These are phyloP conservation scores for Oriolus oriolus DNA, from an alignment of 2,113 vertebrate genomes.

Conservation along the genomic window DNA sequence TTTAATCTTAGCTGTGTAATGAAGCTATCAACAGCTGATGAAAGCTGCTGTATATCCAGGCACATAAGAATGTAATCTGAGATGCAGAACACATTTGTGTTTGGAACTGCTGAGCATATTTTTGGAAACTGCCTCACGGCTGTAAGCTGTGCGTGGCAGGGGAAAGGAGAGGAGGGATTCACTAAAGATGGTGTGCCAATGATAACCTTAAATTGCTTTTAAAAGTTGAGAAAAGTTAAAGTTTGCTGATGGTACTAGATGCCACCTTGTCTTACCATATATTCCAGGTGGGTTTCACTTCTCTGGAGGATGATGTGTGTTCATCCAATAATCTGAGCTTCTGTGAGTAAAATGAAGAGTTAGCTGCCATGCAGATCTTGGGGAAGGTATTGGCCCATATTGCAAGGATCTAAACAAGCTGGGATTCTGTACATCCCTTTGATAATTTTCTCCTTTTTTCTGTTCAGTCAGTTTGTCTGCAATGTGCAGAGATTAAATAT, in stretches of 20 bases:
- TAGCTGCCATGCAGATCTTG: neutral
- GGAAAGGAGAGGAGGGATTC: neutral
- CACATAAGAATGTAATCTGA: neutral
- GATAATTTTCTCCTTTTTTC: neutral
- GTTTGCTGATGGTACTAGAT: neutral
- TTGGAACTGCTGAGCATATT: neutral
- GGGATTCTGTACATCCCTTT: neutral
- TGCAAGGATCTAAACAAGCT: neutral
- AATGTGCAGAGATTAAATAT: neutral
- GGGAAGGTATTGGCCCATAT: neutral
- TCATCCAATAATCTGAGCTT: neutral
- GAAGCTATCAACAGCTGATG: neutral
- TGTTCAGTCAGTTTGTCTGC: neutral
- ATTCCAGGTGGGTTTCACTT: neutral
- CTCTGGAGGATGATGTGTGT: neutral
- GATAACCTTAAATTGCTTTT: neutral
- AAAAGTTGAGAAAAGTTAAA: neutral
- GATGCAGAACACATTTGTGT: neutral
- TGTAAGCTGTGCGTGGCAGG: neutral
- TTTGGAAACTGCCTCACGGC: neutral
- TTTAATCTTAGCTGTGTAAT: neutral
- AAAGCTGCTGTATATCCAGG: neutral
- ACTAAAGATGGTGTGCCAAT: neutral
- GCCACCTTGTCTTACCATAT: neutral
- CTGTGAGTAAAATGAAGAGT: neutral